phyloP scores from a whole-genome alignment of 2,113 vertebrate species.

The Xerus inauris region DNA sequence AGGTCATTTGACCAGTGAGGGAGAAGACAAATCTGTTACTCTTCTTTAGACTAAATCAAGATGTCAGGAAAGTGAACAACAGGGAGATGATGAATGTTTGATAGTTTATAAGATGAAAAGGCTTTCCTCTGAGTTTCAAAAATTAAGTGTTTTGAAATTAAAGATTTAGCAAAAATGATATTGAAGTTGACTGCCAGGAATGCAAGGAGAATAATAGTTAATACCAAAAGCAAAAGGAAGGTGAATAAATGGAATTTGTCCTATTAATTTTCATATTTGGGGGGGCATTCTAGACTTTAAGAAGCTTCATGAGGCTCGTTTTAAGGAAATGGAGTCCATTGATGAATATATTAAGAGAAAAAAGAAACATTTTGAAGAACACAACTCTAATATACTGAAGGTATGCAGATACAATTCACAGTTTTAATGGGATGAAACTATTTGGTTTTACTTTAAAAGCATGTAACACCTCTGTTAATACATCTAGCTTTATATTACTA shows the following conservation, averaged over 20 bases:
- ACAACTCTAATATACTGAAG: slow-evolving; percentile 88
- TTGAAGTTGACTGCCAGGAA: slow-evolving; percentile 48
- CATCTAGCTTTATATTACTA: neutral
- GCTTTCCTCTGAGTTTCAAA: slow-evolving; percentile 23
- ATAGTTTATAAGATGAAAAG: neutral
- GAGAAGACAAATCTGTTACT: neutral
- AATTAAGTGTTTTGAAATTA: slow-evolving; percentile 43
- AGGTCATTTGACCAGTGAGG: neutral
- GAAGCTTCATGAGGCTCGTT: slow-evolving; percentile 94
- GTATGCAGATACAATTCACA: slow-evolving; percentile 81
- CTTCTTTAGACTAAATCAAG: neutral
- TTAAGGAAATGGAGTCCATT: slow-evolving; percentile 97
- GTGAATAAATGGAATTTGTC: slow-evolving; percentile 44
- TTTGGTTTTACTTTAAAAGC: slow-evolving; percentile 8
- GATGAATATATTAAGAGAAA: slow-evolving; percentile 93
- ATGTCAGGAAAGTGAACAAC: neutral
- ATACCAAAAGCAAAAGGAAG: neutral
- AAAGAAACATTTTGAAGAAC: slow-evolving; percentile 87
- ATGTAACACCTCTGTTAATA: neutral
- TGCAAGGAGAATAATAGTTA: neutral
- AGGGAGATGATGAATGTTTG: neutral
- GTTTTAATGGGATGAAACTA: neutral
- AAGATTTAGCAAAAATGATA: slow-evolving; percentile 39
- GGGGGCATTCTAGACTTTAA: slow-evolving; percentile 91
- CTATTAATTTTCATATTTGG: slow-evolving; percentile 62